Base-by-base conservation (phyloP, 2,888 invertebrate species). In the Zelleria hepariella region DNA sequence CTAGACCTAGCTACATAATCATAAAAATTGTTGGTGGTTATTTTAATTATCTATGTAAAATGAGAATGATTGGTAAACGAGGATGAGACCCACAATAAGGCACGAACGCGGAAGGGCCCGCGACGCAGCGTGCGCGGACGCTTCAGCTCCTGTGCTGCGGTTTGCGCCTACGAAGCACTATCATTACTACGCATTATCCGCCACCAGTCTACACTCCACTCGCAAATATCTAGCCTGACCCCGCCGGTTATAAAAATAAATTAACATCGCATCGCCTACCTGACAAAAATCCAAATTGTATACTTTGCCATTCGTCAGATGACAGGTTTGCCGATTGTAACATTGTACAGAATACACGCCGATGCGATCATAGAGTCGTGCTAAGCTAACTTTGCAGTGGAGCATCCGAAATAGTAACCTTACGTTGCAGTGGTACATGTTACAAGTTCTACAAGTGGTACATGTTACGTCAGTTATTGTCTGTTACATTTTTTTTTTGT, bases 111-210 rank as follows among this genome's bases (percentile, higher is more conserved):
- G 49, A 49, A 49, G 20, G 3, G 18, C 20, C 20, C 20, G 53
- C 24, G 5, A 53, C 15, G 15, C 53, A 5, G 32, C 32, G 2
- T 25, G 53, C 53, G 59, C 61, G 56, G 60, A 63, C 62, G 62
- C 60, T 47, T 24, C 58, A n/a, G 66, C 63, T 64, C 62, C 67
- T 65, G 67, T 62, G 61, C 63, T 66, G 66, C 64, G 66, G 68
- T 66, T 58, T 57, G 59, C 59, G 58, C 56, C 60, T 59, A 54
- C 58, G 20, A 21, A 63, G 55, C 60, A 59, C 68, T 65, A 66
- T 67, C 66, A 69, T 69, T 69, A 69, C 63, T 53, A 49, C 60
- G 57, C 64, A 67, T 67, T 68, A 66, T 63, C 60, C 55, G 32
- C 20, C 32, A 27, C 27, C 23, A 26, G 26, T 27, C 32, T 42